Conservation (phyloP, 1,140 invertebrate genomes). For the Rhagoletis zephyria region DNA sequence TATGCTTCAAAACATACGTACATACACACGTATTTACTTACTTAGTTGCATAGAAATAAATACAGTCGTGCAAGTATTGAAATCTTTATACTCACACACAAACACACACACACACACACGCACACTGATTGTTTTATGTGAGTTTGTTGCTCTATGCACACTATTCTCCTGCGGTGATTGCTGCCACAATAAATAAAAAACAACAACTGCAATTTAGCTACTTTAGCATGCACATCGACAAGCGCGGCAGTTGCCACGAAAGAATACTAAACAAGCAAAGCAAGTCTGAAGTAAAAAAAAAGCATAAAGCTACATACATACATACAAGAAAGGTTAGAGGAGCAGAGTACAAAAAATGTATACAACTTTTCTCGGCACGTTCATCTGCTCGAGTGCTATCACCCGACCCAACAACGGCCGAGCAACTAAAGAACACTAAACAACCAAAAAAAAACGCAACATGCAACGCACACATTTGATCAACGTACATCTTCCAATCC, state of each 20-base stretch:
- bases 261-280: conserved; percentile 26
- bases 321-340: background rate
- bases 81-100: background rate
- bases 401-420: background rate
- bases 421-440: background rate
- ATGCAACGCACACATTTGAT: background rate
- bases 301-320: background rate
- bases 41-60: background rate
- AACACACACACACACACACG: background rate
- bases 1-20: background rate
- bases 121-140: background rate
- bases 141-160: no score
- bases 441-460: background rate
- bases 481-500: conserved; percentile 3
- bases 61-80: conserved; percentile 13
- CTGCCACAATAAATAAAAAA: conserved; percentile 32
- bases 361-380: conserved; percentile 25
- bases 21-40: background rate
- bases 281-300: background rate
- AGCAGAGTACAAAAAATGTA: background rate
- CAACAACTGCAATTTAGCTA: conserved; percentile 14
- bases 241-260: background rate
- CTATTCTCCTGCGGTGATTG: background rate
- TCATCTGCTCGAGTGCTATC: conserved; percentile 1
- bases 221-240: conserved; percentile 36